Evolutionary conservation across 2,888 invertebrate species (phyloP).

Genomic region (Sarcophaga subvicina): DNA sequence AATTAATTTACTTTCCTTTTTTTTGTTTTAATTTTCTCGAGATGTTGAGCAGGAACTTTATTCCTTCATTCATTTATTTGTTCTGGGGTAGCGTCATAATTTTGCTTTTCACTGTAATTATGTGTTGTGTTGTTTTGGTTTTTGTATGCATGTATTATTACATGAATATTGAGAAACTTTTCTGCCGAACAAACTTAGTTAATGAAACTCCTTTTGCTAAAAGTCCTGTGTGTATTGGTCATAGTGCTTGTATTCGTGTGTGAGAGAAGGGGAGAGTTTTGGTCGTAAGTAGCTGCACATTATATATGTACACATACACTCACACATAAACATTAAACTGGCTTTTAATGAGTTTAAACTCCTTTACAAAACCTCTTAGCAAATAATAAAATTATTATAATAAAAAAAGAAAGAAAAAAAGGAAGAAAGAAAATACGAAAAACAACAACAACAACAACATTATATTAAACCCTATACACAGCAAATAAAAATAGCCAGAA

Average conservation of each 20-base stretch:
- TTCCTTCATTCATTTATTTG: too few species aligned
- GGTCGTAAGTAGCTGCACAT: slow-evolving; percentile 24
- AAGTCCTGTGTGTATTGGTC: slow-evolving; percentile 6
- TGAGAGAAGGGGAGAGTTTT: background rate
- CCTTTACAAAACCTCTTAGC: slow-evolving; percentile 55
- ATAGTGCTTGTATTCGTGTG: background rate
- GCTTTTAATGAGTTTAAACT: slow-evolving; percentile 68
- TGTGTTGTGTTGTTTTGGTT: background rate
- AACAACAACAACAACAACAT: slow-evolving; percentile 42
- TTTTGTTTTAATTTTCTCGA: background rate
- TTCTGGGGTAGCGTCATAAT: background rate
- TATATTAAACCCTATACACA: background rate
- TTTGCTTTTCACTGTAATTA: background rate
- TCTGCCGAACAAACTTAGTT: slow-evolving; percentile 67
- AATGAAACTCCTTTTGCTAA: slow-evolving; percentile 63
- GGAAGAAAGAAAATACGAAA: background rate
- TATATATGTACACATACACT: slow-evolving; percentile 30
- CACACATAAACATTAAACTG: slow-evolving; percentile 51
- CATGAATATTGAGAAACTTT: slow-evolving; percentile 54
- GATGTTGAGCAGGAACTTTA: too few species aligned
- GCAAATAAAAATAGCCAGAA: slow-evolving; percentile 46
- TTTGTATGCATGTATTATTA: slow-evolving; percentile 22
- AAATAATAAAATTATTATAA: slow-evolving; percentile 60
- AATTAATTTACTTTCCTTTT: background rate
- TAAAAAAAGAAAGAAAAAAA: slow-evolving; percentile 34